A percentile compares a stretch with the other conserved stretches of the same genome.
Conservation (phyloP, 64 coral and sea anemone species). For the Stylophora pistillata region DNA sequence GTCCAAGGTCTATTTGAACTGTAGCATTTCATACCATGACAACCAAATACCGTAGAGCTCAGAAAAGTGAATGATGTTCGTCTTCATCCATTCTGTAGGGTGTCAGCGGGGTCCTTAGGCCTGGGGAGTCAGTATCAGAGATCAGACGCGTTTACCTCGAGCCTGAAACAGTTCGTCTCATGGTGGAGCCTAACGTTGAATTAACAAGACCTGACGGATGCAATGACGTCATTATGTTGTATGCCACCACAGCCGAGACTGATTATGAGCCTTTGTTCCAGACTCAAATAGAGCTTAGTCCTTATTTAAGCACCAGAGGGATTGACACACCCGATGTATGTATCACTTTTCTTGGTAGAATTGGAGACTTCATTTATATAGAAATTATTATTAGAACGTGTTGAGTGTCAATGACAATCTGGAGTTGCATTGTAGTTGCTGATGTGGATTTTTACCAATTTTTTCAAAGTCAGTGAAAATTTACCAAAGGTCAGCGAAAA, state of each 20-base stretch:
- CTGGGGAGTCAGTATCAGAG: not conserved
- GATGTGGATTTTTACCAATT: no score
- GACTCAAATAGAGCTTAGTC: not conserved
- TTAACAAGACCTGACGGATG: not conserved
- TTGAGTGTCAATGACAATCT: no score
- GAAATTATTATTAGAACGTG: no score
- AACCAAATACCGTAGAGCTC: no score
- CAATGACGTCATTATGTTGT: not conserved
- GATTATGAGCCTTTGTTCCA: slow-evolving; percentile 5
- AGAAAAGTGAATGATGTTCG: not conserved
- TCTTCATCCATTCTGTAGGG: not conserved
- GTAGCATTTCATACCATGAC: no score
- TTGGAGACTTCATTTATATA: no score
- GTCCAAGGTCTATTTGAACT: no score
- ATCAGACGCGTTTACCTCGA: not conserved
- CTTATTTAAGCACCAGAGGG: not conserved
- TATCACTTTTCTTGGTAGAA: not conserved
- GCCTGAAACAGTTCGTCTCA: slow-evolving; percentile 14
- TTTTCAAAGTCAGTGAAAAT: no score
- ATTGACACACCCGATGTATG: not conserved
- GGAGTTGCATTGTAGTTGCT: no score
- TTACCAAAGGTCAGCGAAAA: no score
- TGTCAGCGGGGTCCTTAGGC: not conserved
- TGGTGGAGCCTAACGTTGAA: slow-evolving; percentile 3
- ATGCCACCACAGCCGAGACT: not conserved